Percentiles rank a stretch among this genome's conserved stretches.
These are phyloP conservation scores for Alethe diademata DNA, from an alignment of 2,113 vertebrate species.

Conservation along the genomic window DNA sequence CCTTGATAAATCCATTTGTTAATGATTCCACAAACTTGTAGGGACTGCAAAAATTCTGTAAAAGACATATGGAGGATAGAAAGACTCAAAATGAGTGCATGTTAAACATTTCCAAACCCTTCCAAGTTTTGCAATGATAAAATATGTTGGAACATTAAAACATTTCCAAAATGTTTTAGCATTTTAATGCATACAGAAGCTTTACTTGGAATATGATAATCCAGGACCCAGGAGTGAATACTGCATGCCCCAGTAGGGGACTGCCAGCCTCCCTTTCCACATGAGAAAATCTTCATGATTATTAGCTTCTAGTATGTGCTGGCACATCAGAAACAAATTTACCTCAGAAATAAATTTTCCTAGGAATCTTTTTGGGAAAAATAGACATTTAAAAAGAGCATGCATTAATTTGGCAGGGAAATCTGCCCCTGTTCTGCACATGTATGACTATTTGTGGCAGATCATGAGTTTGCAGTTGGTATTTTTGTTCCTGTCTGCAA, in stretches of 20 bases:
- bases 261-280: not conserved
- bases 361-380: not conserved
- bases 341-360: not conserved
- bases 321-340: not conserved
- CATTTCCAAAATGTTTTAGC: slow-evolving; percentile 29
- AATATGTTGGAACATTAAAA: slow-evolving; percentile 19
- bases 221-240: not conserved
- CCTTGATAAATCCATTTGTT: not conserved
- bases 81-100: not conserved
- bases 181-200: not conserved
- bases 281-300: not conserved
- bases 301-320: not conserved
- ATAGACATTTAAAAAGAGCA: not conserved
- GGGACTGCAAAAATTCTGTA: not conserved
- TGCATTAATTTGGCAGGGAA: not conserved
- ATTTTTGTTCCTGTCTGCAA: slow-evolving; percentile 7
- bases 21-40: not conserved
- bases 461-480: not conserved
- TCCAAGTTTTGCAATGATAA: slow-evolving; percentile 13
- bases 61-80: not conserved
- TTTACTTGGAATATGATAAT: not conserved
- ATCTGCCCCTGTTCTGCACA: not conserved
- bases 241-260: not conserved
- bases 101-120: not conserved
- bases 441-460: not conserved